A percentile compares a stretch with the other conserved stretches of the same genome.
These are phyloP conservation scores for Craterocephalus amniculus DNA, from an alignment of 2,797 vertebrate genomes.

Conservation along the genomic window DNA sequence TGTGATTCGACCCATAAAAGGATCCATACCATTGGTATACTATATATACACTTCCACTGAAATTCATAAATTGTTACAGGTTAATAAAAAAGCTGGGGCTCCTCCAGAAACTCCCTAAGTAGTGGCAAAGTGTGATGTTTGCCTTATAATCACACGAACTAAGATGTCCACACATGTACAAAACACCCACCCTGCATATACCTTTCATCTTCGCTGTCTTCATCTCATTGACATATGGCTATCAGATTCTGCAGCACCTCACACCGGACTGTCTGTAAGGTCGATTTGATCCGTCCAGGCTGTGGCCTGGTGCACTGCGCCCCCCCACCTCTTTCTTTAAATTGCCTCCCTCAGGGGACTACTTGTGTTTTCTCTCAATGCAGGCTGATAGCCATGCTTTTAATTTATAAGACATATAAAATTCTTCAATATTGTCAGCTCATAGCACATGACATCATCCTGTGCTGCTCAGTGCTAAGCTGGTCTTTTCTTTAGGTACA, in stretches of 20 bases:
- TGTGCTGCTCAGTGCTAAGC: slow-evolving; percentile 12
- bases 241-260: slow-evolving; percentile 76
- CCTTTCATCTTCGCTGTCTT: slow-evolving; percentile 75
- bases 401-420: slow-evolving; percentile 82
- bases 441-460: slow-evolving; percentile 18
- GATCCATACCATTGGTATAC: slow-evolving; percentile 30
- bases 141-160: slow-evolving; percentile 76
- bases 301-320: slow-evolving; percentile 50
- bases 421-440: slow-evolving; percentile 67
- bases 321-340: slow-evolving; percentile 54
- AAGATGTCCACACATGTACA: slow-evolving; percentile 63
- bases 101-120: slow-evolving; percentile 74
- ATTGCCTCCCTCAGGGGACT: slow-evolving; percentile 79
- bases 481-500: slow-evolving; percentile 28
- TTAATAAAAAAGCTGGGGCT: slow-evolving; percentile 79
- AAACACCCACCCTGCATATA: slow-evolving; percentile 71
- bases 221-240: slow-evolving; percentile 75
- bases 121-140: slow-evolving; percentile 41
- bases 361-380: slow-evolving; percentile 72
- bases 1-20: slow-evolving; percentile 54
- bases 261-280: slow-evolving; percentile 69
- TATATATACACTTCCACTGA: slow-evolving; percentile 65
- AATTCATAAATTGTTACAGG: slow-evolving; percentile 73
- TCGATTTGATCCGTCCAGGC: slow-evolving; percentile 72
- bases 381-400: slow-evolving; percentile 54